Percentiles rank a stretch among this genome's conserved stretches.
Evolutionary conservation across 2,797 vertebrate genomes (phyloP).

Genomic region (Propithecus deckenii): DNA sequence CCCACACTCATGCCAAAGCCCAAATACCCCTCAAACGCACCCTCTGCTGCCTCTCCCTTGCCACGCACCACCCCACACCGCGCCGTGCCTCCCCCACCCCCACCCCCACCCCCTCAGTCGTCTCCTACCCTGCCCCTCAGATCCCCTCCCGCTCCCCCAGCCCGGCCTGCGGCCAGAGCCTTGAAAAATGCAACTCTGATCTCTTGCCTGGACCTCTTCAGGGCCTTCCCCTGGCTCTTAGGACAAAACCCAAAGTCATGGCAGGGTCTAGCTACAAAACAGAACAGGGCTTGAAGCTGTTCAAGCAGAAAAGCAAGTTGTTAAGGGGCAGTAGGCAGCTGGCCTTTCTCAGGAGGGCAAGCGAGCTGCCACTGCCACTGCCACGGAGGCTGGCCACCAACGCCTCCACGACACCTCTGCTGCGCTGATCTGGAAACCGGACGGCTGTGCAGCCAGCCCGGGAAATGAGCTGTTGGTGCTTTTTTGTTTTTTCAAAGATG

Average conservation of each 20-base stretch:
- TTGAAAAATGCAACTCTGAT: background rate
- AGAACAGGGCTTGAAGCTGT: background rate
- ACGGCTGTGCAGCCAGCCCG: background rate
- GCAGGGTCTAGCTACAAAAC: too few relatives aligned
- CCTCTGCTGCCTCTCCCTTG: too few relatives aligned
- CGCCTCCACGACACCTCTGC: background rate
- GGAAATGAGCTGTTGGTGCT: background rate
- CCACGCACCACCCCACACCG: rapidly evolving
- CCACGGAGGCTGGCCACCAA: background rate
- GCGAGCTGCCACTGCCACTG: background rate
- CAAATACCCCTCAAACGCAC: rapidly evolving
- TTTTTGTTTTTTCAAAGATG: too few relatives aligned
- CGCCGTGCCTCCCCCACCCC: rapidly evolving
- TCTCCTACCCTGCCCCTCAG: rapidly evolving
- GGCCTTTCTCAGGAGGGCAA: rapidly evolving
- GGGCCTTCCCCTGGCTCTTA: background rate
- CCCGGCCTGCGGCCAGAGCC: background rate
- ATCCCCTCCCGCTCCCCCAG: rapidly evolving
- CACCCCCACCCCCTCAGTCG: rapidly evolving
- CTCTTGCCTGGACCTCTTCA: background rate
- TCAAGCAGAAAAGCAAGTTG: background rate
- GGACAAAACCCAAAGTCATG: background rate
- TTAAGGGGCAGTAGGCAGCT: background rate
- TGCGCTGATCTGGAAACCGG: background rate
- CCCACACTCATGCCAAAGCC: background rate